These are phyloP conservation scores for Bergia puertoricense DNA, from an alignment of 92 coral and sea anemone species.

Conservation along the genomic window DNA sequence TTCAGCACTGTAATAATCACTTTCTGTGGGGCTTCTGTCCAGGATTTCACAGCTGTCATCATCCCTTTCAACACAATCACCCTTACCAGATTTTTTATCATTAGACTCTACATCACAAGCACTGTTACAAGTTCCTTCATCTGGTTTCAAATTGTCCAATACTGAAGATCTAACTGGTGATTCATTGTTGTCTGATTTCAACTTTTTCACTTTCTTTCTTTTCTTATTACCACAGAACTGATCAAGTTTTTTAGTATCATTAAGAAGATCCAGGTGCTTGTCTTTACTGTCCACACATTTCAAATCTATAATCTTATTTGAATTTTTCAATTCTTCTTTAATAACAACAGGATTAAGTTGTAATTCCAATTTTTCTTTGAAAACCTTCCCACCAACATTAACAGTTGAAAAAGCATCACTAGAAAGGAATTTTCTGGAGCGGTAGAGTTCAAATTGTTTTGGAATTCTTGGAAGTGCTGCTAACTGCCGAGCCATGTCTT, in stretches of 20 bases:
- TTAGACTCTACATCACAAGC: background rate
- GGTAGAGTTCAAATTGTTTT: conserved; percentile 80
- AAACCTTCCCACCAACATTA: conserved; percentile 33
- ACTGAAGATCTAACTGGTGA: background rate
- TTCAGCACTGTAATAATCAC: conserved; percentile 44
- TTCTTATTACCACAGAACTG: background rate
- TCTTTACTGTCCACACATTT: conserved; percentile 13
- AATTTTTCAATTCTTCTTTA: background rate
- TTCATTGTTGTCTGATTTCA: conserved; percentile 4
- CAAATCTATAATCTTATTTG: conserved; percentile 25
- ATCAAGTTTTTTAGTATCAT: background rate
- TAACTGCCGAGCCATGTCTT: conserved; percentile 98
- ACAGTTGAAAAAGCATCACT: conserved; percentile 56
- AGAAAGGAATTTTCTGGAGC: conserved; percentile 64
- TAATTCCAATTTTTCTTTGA: conserved; percentile 45
- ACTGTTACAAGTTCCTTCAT: background rate
- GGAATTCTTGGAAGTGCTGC: conserved; percentile 90
- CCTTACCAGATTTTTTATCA: conserved; percentile 5
- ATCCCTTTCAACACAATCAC: background rate
- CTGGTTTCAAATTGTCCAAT: conserved; percentile 12
- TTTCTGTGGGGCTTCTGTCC: conserved; percentile 35
- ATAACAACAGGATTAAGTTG: background rate
- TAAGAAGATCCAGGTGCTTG: background rate
- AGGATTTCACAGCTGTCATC: background rate
- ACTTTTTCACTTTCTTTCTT: background rate